phyloP scores from a whole-genome alignment of 2,797 vertebrate genomes.

The Danio jaintianensis region DNA sequence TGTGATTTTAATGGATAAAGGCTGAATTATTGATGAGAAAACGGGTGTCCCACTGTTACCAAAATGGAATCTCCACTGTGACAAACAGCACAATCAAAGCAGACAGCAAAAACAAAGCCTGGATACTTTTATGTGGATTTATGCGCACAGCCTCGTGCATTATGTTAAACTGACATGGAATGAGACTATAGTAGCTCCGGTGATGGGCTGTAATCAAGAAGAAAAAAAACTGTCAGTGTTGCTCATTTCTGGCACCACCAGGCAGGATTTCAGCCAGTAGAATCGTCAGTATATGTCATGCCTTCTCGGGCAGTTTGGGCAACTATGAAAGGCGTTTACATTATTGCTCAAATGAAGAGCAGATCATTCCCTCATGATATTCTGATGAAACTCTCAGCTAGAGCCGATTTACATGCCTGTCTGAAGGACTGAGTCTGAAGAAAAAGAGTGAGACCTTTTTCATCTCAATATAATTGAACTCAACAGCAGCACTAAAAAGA shows the following conservation, averaged over 20 bases:
- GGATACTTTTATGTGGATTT: conserved; percentile 28
- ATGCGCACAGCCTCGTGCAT: background rate
- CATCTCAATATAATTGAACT: background rate
- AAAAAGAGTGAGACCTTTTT: conserved; percentile 1
- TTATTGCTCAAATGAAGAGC: conserved; percentile 45
- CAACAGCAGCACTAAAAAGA: conserved; percentile 24
- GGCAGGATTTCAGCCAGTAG: conserved; percentile 27
- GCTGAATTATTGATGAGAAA: conserved; percentile 43
- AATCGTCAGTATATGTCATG: conserved; percentile 21
- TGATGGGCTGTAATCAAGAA: conserved; percentile 32
- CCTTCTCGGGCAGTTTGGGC: background rate
- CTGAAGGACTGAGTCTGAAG: conserved; percentile 16
- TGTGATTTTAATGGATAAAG: conserved; percentile 23
- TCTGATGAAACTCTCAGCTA: conserved; percentile 41
- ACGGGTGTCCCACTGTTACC: conserved; percentile 44
- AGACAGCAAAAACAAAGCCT: conserved; percentile 22
- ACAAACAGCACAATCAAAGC: conserved; percentile 31
- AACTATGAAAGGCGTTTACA: conserved; percentile 17
- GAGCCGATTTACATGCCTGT: conserved; percentile 26
- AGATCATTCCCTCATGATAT: conserved; percentile 20
- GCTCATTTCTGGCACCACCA: conserved; percentile 16
- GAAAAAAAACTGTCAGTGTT: conserved; percentile 5
- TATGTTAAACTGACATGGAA: conserved; percentile 23
- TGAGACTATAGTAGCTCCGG: conserved; percentile 19
- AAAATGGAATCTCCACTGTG: conserved; percentile 41